Percentiles rank a stretch among this genome's conserved stretches.
Evolutionary conservation across 2,888 invertebrate species (phyloP).

Genomic region (Serrognathus titanus): DNA sequence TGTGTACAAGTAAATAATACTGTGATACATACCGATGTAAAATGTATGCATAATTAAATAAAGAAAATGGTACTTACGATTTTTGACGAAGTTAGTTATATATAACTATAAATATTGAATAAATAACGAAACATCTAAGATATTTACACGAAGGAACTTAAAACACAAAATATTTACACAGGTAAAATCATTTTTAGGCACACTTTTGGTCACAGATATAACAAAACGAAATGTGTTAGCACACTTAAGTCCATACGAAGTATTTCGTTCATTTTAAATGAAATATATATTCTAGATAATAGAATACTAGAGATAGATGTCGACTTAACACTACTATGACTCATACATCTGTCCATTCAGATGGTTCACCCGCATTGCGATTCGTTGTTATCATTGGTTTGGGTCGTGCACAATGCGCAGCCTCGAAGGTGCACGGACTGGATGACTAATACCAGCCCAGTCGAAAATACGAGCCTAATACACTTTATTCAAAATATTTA

Average conservation of each 20-base stretch:
- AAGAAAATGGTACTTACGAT: conserved; percentile 9
- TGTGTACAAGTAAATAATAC: neutral
- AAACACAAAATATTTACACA: conserved; percentile 25
- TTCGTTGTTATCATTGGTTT: conserved; percentile 35
- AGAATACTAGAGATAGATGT: conserved; percentile 1
- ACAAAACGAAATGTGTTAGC: conserved; percentile 10
- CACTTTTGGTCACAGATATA: conserved; percentile 12
- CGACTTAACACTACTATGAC: conserved; percentile 23
- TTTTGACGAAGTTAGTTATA: neutral
- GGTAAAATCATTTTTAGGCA: conserved; percentile 22
- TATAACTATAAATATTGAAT: conserved; percentile 5
- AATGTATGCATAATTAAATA: conserved; percentile 3
- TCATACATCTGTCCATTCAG: conserved; percentile 36
- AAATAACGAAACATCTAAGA: conserved; percentile 16
- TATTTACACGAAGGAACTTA: conserved; percentile 18
- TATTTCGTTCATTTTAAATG: conserved; percentile 14
- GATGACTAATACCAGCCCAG: conserved; percentile 38
- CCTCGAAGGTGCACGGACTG: conserved; percentile 26
- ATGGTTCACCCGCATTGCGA: conserved; percentile 42
- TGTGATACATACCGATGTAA: neutral
- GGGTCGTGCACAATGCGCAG: conserved; percentile 29
- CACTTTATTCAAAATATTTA: conserved; percentile 1
- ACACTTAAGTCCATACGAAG: conserved; percentile 12
- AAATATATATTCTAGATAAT: conserved; percentile 9
- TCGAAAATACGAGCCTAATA: conserved; percentile 23